Evolutionary conservation across 2,888 invertebrate species (phyloP).

Genomic region (Altica lythri): DNA sequence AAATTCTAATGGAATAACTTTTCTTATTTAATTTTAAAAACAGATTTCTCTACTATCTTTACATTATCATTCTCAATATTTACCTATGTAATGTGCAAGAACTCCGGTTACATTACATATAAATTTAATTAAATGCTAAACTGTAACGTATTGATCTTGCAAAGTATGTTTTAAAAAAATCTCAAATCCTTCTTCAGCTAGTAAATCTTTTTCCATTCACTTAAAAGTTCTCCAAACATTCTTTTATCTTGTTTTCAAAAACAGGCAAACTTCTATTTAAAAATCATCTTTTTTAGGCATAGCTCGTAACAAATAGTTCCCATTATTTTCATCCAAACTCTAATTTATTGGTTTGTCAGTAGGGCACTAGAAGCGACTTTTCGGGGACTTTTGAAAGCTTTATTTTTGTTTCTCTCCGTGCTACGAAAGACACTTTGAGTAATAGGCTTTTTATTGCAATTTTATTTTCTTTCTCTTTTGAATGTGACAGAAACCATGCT

Average conservation of each 20-base stretch:
- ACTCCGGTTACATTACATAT: too few species aligned
- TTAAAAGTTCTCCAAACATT: too few species aligned
- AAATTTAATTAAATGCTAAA: too few species aligned
- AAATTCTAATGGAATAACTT: too few species aligned
- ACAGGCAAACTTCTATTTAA: conserved; percentile 6
- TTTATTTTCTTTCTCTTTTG: conserved; percentile 5
- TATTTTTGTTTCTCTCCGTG: conserved; percentile 9
- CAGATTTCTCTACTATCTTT: too few species aligned
- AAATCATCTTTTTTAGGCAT: conserved; percentile 5
- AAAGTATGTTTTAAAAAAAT: too few species aligned
- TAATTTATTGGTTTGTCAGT: conserved; percentile 10
- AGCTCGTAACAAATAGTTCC: conserved; percentile 12
- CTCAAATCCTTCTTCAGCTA: too few species aligned
- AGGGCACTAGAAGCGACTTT: conserved; percentile 1
- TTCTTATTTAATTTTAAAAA: too few species aligned
- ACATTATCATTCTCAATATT: too few species aligned
- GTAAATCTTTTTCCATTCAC: too few species aligned
- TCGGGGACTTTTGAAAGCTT: conserved; percentile 15
- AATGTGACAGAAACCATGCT: not conserved
- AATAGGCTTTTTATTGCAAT: conserved; percentile 16
- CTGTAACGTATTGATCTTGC: too few species aligned
- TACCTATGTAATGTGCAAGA: too few species aligned
- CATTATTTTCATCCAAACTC: conserved; percentile 9
- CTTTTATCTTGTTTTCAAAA: not conserved
- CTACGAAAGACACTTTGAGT: conserved; percentile 9